Conservation (phyloP, 2,797 vertebrate species). For the Gallinago stenura region DNA sequence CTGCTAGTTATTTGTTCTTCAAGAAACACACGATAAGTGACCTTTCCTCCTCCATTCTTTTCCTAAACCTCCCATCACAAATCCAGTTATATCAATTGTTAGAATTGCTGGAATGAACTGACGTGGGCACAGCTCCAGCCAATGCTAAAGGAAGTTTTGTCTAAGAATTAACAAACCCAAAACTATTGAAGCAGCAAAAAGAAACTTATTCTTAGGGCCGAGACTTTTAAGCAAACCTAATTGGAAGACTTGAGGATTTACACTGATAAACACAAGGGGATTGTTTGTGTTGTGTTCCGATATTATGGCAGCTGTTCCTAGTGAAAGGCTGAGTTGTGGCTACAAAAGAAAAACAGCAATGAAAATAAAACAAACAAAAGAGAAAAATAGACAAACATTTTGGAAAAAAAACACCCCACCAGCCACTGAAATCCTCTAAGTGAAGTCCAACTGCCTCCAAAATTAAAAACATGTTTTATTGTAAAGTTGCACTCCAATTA, state of each 20-base stretch:
- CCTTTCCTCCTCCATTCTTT: not conserved
- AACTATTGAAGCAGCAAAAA: not conserved
- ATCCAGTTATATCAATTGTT: not conserved
- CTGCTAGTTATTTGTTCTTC: not conserved
- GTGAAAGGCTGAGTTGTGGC: not conserved
- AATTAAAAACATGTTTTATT: slow-evolving; percentile 64
- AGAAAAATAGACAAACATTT: not conserved
- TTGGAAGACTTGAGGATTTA: not conserved
- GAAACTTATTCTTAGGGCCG: not conserved
- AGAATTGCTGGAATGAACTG: not conserved
- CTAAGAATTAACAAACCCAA: not conserved
- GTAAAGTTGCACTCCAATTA: slow-evolving; percentile 35
- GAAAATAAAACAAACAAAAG: not conserved
- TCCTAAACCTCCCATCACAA: not conserved
- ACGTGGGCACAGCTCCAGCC: not conserved
- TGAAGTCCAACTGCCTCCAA: not conserved
- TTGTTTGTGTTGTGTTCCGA: not conserved
- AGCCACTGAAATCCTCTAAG: not conserved
- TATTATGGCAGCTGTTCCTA: slow-evolving; percentile 12
- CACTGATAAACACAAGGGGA: not conserved
- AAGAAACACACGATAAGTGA: not conserved
- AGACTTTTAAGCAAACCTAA: not conserved
- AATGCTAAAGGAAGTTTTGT: not conserved
- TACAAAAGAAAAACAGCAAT: not conserved
- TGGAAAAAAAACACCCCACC: not conserved